Conservation (phyloP, 2,113 vertebrate genomes). For the Cyprinus carpio region DNA sequence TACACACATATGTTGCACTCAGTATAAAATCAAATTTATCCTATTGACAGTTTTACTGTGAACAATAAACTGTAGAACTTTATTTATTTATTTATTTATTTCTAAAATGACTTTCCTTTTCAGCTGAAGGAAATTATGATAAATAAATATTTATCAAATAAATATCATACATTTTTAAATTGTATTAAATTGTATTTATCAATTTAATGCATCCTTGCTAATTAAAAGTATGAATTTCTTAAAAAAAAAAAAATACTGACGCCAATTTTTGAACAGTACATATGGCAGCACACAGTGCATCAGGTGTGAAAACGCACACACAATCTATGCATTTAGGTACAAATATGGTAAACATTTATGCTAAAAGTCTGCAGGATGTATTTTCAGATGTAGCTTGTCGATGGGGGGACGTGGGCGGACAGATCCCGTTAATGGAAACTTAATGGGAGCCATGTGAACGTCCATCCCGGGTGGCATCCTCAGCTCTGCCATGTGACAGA, state of each 20-base stretch:
- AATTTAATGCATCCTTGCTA: not conserved
- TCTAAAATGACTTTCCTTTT: no score
- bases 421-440: constrained; percentile 31
- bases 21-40: no score
- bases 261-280: not conserved
- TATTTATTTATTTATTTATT: no score
- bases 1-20: no score
- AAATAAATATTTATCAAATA: no score
- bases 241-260: not conserved
- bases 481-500: constrained; percentile 40
- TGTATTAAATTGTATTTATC: no score
- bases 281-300: not conserved
- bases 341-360: not conserved
- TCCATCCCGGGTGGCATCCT: constrained; percentile 19
- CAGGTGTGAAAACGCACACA: not conserved
- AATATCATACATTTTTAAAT: no score
- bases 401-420: constrained; percentile 39
- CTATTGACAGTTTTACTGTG: no score
- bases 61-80: no score
- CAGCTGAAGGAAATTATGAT: no score
- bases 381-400: not conserved
- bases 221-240: not conserved
- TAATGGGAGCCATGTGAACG: constrained; percentile 40
- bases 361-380: not conserved
- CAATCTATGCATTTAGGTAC: not conserved